A percentile compares a stretch with the other conserved stretches of the same genome.
Conservation (phyloP, 2,113 vertebrate genomes). For the Thunnus maccoyii region DNA sequence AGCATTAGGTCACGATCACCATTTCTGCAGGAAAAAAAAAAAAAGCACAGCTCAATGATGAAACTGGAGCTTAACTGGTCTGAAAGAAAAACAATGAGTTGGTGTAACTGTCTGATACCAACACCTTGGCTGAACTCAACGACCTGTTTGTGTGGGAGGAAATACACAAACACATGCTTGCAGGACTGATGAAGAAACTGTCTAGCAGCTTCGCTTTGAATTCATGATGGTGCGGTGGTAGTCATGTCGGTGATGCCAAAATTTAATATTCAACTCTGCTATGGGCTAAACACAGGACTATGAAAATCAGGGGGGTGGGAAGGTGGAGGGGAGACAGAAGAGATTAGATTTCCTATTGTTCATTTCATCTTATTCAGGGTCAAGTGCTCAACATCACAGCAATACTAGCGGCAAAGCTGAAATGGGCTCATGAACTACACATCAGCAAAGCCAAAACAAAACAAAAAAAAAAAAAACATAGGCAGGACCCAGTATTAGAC, state of each 20-base stretch:
- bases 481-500: background rate
- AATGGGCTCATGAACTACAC: background rate
- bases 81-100: slow-evolving; percentile 50
- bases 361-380: slow-evolving; percentile 28
- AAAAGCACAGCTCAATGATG: slow-evolving; percentile 22
- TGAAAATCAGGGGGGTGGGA: background rate
- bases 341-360: slow-evolving; percentile 20
- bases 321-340: background rate
- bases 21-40: slow-evolving; percentile 42
- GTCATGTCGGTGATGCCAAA: slow-evolving; percentile 23
- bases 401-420: slow-evolving; percentile 4
- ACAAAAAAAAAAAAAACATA: background rate
- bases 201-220: slow-evolving; percentile 15
- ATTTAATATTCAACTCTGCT: slow-evolving; percentile 17
- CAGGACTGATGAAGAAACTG: background rate
- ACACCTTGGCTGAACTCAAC: slow-evolving; percentile 56
- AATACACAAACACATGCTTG: slow-evolving; percentile 10
- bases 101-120: slow-evolving; percentile 37
- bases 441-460: background rate
- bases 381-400: background rate
- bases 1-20: slow-evolving; percentile 54
- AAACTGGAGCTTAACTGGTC: slow-evolving; percentile 49
- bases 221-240: slow-evolving; percentile 23
- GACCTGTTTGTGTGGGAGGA: slow-evolving; percentile 36
- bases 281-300: background rate